phyloP scores from a whole-genome alignment of 2,888 invertebrate species.

The Rhogogaster chlorosoma region DNA sequence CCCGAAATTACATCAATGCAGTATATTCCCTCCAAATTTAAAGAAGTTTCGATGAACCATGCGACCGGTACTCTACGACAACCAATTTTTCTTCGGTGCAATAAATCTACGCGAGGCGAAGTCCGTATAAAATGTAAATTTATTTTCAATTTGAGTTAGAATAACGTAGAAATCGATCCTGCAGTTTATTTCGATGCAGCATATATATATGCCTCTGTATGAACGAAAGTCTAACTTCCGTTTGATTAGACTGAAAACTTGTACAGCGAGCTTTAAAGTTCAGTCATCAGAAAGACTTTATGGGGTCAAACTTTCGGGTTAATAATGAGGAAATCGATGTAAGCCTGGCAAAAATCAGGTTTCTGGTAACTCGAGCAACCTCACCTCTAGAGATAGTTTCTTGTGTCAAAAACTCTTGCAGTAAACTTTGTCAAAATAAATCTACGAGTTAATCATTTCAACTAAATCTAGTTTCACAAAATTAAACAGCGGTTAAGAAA shows the following conservation, averaged over 20 bases:
- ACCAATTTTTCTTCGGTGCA: too few species aligned
- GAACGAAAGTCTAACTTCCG: neutral
- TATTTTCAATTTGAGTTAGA: too few species aligned
- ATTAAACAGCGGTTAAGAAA: neutral
- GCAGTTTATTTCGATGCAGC: neutral
- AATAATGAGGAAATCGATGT: neutral
- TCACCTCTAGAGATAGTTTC: neutral
- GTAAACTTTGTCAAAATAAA: neutral
- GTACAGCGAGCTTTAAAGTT: neutral
- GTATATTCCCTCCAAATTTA: too few species aligned
- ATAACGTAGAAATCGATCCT: neutral
- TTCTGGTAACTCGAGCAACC: neutral
- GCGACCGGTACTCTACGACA: too few species aligned
- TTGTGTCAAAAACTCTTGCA: neutral
- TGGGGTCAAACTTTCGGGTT: neutral
- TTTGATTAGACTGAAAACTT: neutral
- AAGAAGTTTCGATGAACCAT: too few species aligned
- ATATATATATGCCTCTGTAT: too few species aligned
- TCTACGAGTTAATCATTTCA: neutral
- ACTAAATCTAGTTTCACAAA: neutral
- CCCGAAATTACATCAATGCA: too few species aligned
- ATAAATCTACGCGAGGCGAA: too few species aligned
- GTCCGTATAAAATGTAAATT: too few species aligned
- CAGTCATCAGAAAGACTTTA: neutral
- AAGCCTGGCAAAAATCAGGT: neutral